Evolutionary conservation across 2,888 invertebrate species (phyloP).

Genomic region (Drosophila mulleri): DNA sequence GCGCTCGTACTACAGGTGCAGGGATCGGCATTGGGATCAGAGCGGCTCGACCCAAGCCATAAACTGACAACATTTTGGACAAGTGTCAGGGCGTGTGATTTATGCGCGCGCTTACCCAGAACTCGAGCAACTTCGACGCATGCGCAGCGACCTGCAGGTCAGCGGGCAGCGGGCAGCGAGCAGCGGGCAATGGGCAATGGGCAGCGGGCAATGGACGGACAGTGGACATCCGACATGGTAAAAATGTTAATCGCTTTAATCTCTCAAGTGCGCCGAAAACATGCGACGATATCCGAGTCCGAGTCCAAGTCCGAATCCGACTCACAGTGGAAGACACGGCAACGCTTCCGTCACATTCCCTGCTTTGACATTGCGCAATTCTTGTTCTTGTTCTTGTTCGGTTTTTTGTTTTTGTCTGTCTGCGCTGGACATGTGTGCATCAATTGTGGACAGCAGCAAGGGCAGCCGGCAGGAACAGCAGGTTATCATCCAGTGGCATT

Average conservation of each 20-base stretch:
- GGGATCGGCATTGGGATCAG: conserved; percentile 29
- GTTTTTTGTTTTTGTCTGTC: conserved; percentile 4
- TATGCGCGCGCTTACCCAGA: conserved; percentile 74
- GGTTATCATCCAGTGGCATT: conserved; percentile 51
- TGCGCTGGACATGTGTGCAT: conserved; percentile 60
- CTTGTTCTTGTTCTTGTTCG: conserved; percentile 56
- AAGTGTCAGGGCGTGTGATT: conserved; percentile 76
- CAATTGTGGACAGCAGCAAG: conserved; percentile 46
- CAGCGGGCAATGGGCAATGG: conserved; percentile 23
- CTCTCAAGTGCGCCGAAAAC: conserved; percentile 81
- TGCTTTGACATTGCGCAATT: conserved; percentile 69
- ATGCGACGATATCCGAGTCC: conserved; percentile 68
- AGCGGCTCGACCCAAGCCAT: conserved; percentile 57
- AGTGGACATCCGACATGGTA: conserved; percentile 57
- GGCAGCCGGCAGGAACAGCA: conserved; percentile 43
- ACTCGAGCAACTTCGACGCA: conserved; percentile 71
- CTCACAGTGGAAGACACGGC: conserved; percentile 50
- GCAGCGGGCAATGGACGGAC: conserved; percentile 22
- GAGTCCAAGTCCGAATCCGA: not conserved
- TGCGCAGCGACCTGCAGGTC: conserved; percentile 75
- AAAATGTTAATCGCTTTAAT: conserved; percentile 82
- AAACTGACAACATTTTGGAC: conserved; percentile 79
- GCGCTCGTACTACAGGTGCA: conserved; percentile 62
- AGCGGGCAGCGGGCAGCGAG: conserved; percentile 23
- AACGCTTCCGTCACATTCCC: conserved; percentile 78